phyloP scores from a whole-genome alignment of 1,140 invertebrate species.

The Galleria mellonella region DNA sequence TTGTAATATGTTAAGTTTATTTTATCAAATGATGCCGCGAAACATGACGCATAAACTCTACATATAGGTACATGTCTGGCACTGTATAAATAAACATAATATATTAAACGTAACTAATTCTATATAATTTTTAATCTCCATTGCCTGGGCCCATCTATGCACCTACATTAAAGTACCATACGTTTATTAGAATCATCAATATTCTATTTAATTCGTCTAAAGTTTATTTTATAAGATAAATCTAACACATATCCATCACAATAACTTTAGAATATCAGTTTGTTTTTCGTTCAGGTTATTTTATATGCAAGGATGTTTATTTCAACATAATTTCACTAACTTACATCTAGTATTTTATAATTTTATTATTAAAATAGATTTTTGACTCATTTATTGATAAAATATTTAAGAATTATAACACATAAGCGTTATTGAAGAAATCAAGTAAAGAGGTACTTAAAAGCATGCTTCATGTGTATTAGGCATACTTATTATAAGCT shows the following conservation, averaged over 20 bases:
- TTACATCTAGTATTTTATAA: constrained; percentile 10
- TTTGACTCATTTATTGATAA: constrained; percentile 62
- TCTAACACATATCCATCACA: constrained; percentile 72
- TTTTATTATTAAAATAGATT: constrained; percentile 57
- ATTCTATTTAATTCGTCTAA: constrained; percentile 16
- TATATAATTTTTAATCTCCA: too few species aligned
- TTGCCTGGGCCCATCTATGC: constrained; percentile 6
- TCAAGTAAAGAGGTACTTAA: too few species aligned
- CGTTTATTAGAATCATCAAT: background rate
- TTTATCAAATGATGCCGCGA: too few species aligned
- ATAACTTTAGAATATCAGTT: constrained; percentile 72
- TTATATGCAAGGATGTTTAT: constrained; percentile 22
- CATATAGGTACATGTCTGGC: too few species aligned
- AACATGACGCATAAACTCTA: too few species aligned
- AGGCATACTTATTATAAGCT: too few species aligned
- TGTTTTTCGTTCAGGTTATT: constrained; percentile 54
- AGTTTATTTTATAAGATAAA: constrained; percentile 41
- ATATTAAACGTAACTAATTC: too few species aligned
- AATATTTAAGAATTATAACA: constrained; percentile 66
- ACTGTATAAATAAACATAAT: too few species aligned
- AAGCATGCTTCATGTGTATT: too few species aligned
- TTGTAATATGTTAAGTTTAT: too few species aligned
- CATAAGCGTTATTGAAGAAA: constrained; percentile 7
- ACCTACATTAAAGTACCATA: constrained; percentile 1
- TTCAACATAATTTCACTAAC: constrained; percentile 21